Percentiles rank a stretch among this genome's conserved stretches.
Conservation (phyloP, 2,888 invertebrate genomes). For the Nomada ferruginata region DNA sequence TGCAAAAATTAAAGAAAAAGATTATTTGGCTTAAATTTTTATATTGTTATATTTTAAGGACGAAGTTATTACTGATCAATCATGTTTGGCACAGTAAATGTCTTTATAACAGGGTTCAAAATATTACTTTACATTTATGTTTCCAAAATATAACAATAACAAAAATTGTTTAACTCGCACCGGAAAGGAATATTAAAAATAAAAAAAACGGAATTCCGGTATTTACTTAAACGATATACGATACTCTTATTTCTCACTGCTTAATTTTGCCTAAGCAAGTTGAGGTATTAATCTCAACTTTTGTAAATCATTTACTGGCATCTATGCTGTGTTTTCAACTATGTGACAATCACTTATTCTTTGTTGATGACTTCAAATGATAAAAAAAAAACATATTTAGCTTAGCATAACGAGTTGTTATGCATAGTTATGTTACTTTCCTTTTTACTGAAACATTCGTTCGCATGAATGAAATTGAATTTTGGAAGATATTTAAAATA, state of each 20-base stretch:
- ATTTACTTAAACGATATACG: conserved; percentile 23
- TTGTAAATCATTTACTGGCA: conserved; percentile 19
- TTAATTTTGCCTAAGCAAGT: conserved; percentile 1
- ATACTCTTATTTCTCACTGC: not conserved
- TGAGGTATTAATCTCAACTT: not conserved
- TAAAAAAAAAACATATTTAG: not conserved
- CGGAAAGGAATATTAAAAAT: conserved; percentile 9
- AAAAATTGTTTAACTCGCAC: conserved; percentile 6
- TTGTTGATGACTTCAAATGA: not conserved
- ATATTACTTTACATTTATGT: conserved; percentile 4
- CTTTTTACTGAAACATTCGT: conserved; percentile 14
- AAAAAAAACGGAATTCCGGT: conserved; percentile 20
- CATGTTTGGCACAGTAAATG: conserved; percentile 44
- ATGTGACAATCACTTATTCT: not conserved
- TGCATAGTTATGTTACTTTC: conserved; percentile 15
- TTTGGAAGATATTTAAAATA: conserved; percentile 58
- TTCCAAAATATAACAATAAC: not conserved
- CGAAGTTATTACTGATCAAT: conserved; percentile 33
- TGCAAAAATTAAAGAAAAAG: conserved; percentile 35
- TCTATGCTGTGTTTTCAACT: not conserved
- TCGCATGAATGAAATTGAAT: conserved; percentile 34
- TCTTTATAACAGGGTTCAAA: conserved; percentile 31
- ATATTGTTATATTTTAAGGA: conserved; percentile 27
- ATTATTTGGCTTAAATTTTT: conserved; percentile 37
- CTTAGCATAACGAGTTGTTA: not conserved